Evolutionary conservation across 1,140 invertebrate species (phyloP), one percentile per base, ranked within the genome.

Genomic region (Habropoda laboriosa): DNA sequence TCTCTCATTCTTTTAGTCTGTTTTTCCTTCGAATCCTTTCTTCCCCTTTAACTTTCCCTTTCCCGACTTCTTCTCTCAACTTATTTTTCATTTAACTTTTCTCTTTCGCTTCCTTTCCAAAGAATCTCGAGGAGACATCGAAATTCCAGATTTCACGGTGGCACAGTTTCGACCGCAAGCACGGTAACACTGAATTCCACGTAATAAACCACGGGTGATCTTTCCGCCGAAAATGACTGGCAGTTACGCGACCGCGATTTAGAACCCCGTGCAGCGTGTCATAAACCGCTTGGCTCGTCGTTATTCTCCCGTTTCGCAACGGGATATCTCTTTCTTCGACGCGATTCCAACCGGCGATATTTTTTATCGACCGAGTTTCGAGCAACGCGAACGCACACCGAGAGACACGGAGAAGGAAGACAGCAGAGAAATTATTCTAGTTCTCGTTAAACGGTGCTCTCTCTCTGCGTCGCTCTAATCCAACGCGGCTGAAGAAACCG

Each of bases 401-500:
- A n/a, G n/a, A n/a, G n/a, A 35, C 2, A 21, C 24, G 63, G 45
- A 47, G 10, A 27, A 38, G 24, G 24, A 4, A 40, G 27, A 53
- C n/a, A 10, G 21, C 7, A 40, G 7, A 18, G 24, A 13, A 45
- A 45, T 66, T 24, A 67, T 67, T 45, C 4, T 6, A 8, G 0
- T 4, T 7, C 21, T 10, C 12, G 70, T 24, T 16, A 47, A 63
- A 32, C 3, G 30, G 16, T 53, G n/a, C n/a, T n/a, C n/a, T n/a
- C n/a, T n/a, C n/a, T 21, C 3, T 30, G 10, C 16, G 5, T 45
- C 27, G 5, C 12, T 51, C 35, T 53, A 32, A 53, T 24, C 49
- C 42, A 27, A 63, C 60, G 40, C 38, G 67, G 49, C 8, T 77
- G 53, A 57, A 83, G 78, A 84, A 84, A 76, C 55, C 55, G 61